Conservation (phyloP, 2,888 invertebrate species). For the Ellobium chinense region DNA sequence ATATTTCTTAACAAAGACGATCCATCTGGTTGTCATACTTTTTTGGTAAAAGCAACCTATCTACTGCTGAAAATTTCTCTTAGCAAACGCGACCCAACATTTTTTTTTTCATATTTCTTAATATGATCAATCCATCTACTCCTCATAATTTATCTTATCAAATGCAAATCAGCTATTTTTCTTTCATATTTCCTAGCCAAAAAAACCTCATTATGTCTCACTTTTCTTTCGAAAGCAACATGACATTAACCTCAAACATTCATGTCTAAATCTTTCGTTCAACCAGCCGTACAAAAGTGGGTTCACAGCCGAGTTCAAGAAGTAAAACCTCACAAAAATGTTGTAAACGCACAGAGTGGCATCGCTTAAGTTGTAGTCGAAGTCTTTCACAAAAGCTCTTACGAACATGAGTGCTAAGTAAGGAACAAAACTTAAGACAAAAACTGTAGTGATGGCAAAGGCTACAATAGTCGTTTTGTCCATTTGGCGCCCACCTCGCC, state of each 20-base stretch:
- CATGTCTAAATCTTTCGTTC: constrained; percentile 10
- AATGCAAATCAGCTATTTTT: too few species aligned
- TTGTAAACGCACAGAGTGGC: constrained; percentile 54
- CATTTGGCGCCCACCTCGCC: neutral
- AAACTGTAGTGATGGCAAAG: constrained; percentile 59
- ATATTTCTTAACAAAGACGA: too few species aligned
- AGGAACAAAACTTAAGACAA: constrained; percentile 62
- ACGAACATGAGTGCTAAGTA: constrained; percentile 58
- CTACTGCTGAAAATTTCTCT: too few species aligned
- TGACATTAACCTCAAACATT: neutral
- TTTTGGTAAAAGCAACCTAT: too few species aligned
- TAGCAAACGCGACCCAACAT: too few species aligned
- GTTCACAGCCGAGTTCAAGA: constrained; percentile 28
- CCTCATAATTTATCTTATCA: too few species aligned
- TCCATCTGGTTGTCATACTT: too few species aligned
- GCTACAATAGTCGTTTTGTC: constrained; percentile 62
- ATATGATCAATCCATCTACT: too few species aligned
- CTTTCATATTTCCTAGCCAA: too few species aligned
- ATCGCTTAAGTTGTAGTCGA: constrained; percentile 53
- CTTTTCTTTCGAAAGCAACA: neutral
- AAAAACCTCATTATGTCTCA: too few species aligned
- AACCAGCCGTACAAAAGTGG: constrained; percentile 21
- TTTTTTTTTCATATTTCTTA: too few species aligned
- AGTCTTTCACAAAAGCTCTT: constrained; percentile 52
- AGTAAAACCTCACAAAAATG: constrained; percentile 47